Base-by-base conservation (phyloP, 2,888 invertebrate species). In the Clepsis dumicolana region DNA sequence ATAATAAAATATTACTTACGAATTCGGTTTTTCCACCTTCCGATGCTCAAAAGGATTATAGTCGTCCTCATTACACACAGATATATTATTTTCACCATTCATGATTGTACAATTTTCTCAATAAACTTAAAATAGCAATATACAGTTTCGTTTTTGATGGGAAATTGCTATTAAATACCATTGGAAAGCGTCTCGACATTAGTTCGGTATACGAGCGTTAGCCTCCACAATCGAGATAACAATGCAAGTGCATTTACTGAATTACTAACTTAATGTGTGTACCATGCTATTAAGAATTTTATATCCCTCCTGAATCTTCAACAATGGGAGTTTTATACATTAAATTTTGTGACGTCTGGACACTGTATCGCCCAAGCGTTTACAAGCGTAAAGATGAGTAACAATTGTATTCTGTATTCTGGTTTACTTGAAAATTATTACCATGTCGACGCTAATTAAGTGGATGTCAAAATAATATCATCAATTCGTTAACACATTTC, bases 41-140 rank as follows among this genome's bases (percentile, higher is more conserved):
- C 92, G 82, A 75, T 91, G 89, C 65, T 91, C 87, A 66, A 88
- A 91, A 0, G 92, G 92, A 71, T 91, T 84, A 71, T 92, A 92
- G 1, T 81, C 44, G 18, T 38, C 4, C 2, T 38, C 80, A 27
- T 80, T 73, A 48, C 57, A 64, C 18, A 63, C 59, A 32, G 68
- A 56, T 62, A 68, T 73, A 71, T 56, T 60, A 16, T n/a, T 50
- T 48, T 63, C 21, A 53, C 50, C 35, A 3, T 65, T 61, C 64
- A 69, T 64, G 7, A 4, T 65, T 21, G 50, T 50, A 38, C 12
- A 41, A 18, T 8, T 57, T 24, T 18, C 29, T 12, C 10, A 52
- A 56, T 35, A 21, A 27, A 41, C 12, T 63, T 57, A 2, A 59
- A 24, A 4, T 52, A 38, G 25, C 2, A 24, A 44, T 16, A 44